Evolutionary conservation across 2,113 vertebrate species (phyloP).

Genomic region (Myocastor coypus): DNA sequence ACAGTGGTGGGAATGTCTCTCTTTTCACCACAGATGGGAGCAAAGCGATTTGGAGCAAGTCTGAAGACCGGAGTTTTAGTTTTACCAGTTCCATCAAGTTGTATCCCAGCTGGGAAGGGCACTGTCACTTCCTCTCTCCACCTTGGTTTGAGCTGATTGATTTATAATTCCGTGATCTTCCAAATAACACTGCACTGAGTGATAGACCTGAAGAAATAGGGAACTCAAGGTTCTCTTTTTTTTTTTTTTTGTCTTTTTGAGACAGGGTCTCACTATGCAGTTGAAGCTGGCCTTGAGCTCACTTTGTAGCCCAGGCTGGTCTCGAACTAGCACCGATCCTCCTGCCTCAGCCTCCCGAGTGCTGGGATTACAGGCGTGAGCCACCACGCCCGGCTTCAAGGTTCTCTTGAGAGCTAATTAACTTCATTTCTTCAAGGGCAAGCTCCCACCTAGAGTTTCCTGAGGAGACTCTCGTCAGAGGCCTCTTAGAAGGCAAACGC

Average conservation of each 20-base stretch:
- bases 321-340: too few relatives aligned
- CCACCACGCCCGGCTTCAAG: too few relatives aligned
- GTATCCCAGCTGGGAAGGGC: neutral
- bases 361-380: too few relatives aligned
- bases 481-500: neutral
- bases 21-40: neutral
- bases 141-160: neutral
- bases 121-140: neutral
- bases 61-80: neutral
- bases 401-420: neutral
- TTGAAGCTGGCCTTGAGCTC: too few relatives aligned
- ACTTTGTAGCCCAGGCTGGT: too few relatives aligned
- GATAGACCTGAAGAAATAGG: neutral
- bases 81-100: neutral
- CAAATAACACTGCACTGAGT: neutral
- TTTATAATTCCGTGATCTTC: neutral
- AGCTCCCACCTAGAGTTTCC: neutral
- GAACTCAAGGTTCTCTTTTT: neutral
- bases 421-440: neutral
- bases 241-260: too few relatives aligned
- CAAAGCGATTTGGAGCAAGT: neutral
- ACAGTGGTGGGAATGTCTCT: neutral
- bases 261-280: too few relatives aligned
- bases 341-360: too few relatives aligned
- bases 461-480: conserved; percentile 30